Evolutionary conservation across 2,797 vertebrate species (phyloP).

Genomic region (Lagodon rhomboides): DNA sequence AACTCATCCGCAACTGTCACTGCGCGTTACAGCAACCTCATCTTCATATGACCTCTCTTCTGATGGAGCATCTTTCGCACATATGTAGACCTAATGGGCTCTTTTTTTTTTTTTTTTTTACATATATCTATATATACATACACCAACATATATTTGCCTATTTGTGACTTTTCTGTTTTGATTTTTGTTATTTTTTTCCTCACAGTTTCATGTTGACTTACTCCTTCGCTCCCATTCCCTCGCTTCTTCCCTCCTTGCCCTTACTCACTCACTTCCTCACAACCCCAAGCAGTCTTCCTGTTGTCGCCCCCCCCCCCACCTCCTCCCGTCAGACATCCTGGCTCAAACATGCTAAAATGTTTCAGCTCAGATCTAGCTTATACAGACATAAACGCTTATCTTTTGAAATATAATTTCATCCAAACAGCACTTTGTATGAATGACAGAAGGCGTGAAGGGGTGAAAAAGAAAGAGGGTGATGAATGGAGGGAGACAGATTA

Average conservation of each 20-base stretch:
- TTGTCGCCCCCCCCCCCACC: slow-evolving; percentile 72
- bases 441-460: slow-evolving; percentile 4
- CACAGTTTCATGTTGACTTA: slow-evolving; percentile 22
- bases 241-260: slow-evolving; percentile 55
- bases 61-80: slow-evolving; percentile 30
- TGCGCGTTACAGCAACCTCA: slow-evolving; percentile 54
- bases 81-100: background rate
- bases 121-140: too few species aligned
- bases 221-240: slow-evolving; percentile 45
- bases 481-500: slow-evolving; percentile 38
- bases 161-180: background rate
- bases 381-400: slow-evolving; percentile 38
- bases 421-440: slow-evolving; percentile 19
- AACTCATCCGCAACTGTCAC: slow-evolving; percentile 66
- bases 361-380: slow-evolving; percentile 43
- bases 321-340: slow-evolving; percentile 79
- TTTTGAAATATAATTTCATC: slow-evolving; percentile 16
- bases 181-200: background rate
- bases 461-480: slow-evolving; percentile 19
- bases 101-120: background rate
- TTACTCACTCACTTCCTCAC: slow-evolving; percentile 80
- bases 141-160: background rate
- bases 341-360: slow-evolving; percentile 33
- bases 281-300: slow-evolving; percentile 82
- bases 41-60: slow-evolving; percentile 53